Evolutionary conservation across 2,113 vertebrate genomes (phyloP).

Genomic region (Poeciliopsis occidentalis): DNA sequence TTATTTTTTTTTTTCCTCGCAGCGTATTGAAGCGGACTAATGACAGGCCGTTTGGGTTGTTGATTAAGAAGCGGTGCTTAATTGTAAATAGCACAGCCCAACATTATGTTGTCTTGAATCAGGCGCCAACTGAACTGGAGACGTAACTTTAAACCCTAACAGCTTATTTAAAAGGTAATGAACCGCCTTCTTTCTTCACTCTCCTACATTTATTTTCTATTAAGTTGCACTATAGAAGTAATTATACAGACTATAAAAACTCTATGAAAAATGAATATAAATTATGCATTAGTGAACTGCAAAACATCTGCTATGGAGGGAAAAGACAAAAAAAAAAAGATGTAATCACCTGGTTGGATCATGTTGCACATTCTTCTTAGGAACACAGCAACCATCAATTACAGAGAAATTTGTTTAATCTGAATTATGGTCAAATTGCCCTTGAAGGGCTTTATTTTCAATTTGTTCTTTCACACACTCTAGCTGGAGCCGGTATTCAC

Average conservation of each 20-base stretch:
- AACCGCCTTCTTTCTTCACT: conserved; percentile 47
- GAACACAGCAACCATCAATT: too few species aligned
- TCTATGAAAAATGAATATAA: not conserved
- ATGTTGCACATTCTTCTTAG: too few species aligned
- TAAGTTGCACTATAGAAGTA: not conserved
- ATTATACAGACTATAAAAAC: not conserved
- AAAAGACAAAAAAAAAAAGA: too few species aligned
- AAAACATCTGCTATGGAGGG: too few species aligned
- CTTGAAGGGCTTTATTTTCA: too few species aligned
- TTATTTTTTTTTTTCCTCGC: not conserved
- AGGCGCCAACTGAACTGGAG: conserved; percentile 25
- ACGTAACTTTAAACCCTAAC: not conserved
- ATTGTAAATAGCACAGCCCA: conserved; percentile 18
- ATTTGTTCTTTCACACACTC: too few species aligned
- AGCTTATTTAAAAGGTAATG: conserved; percentile 43
- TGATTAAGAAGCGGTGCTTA: conserved; percentile 17
- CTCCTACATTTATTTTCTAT: conserved; percentile 21
- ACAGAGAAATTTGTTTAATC: too few species aligned
- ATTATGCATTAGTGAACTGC: not conserved
- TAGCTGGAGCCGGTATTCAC: not conserved
- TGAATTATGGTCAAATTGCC: too few species aligned
- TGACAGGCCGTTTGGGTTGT: conserved; percentile 21
- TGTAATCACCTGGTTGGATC: too few species aligned
- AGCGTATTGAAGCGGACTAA: conserved; percentile 22
- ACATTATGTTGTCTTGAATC: conserved; percentile 18